Evolutionary conservation across 2,113 vertebrate species (phyloP).

Genomic region (Agapornis roseicollis): DNA sequence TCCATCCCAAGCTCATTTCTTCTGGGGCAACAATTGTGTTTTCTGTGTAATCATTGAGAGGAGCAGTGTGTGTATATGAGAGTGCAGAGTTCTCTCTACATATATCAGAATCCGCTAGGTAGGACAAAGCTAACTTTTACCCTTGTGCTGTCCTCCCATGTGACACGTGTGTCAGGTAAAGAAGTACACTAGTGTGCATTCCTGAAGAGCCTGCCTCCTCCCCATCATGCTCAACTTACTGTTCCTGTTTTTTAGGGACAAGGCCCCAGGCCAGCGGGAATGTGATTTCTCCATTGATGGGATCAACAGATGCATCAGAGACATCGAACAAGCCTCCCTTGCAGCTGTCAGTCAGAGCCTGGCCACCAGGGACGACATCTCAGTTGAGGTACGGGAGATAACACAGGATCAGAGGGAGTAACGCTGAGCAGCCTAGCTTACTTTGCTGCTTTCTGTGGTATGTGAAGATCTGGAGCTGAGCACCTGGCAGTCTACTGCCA

Average conservation of each 20-base stretch:
- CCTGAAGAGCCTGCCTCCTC: neutral
- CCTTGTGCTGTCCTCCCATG: neutral
- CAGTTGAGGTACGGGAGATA: conserved; percentile 85
- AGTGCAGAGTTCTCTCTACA: neutral
- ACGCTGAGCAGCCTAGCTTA: neutral
- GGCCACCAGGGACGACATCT: conserved; percentile 95
- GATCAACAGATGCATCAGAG: conserved; percentile 94
- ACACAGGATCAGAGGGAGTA: neutral
- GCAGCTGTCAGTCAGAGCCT: conserved; percentile 92
- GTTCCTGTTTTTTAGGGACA: conserved; percentile 82
- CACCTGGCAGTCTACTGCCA: neutral
- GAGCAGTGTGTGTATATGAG: rapidly evolving
- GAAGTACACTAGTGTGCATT: rapidly evolving
- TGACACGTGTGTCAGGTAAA: neutral
- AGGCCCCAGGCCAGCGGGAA: conserved; percentile 95
- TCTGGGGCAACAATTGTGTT: neutral
- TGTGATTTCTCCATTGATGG: conserved; percentile 96
- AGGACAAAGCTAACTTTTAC: neutral
- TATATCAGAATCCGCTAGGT: neutral
- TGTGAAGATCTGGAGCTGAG: neutral
- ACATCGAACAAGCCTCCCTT: conserved; percentile 96
- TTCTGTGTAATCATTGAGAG: neutral
- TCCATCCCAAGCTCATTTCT: neutral
- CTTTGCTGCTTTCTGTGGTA: neutral
- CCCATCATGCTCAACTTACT: rapidly evolving